Evolutionary conservation across 1,140 invertebrate genomes (phyloP).

Genomic region (Andrena cerasifolii): DNA sequence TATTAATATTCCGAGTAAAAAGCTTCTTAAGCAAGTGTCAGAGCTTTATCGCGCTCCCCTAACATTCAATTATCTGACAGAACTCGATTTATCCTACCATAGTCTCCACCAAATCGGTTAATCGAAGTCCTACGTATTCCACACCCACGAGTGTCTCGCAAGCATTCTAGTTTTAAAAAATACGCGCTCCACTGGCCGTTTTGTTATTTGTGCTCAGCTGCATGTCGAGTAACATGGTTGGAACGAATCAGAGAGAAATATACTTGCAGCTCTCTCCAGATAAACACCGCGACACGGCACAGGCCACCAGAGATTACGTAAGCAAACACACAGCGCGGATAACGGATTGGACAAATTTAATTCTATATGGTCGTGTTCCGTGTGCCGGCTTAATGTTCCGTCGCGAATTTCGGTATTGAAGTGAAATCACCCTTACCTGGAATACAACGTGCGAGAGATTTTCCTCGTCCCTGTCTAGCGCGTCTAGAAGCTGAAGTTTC

Average conservation of each 20-base stretch:
- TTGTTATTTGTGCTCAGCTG: background rate
- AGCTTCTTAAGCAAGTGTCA: no score
- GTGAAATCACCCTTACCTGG: slow-evolving; percentile 84
- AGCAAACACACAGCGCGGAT: background rate
- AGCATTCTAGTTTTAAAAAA: background rate
- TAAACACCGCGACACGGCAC: background rate
- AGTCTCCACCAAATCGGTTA: no score
- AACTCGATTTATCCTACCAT: no score
- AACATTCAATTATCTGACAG: no score
- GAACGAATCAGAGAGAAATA: slow-evolving; percentile 32
- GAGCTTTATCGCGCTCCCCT: no score
- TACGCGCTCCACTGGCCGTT: slow-evolving; percentile 1
- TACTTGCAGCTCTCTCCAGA: slow-evolving; percentile 19
- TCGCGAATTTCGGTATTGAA: background rate
- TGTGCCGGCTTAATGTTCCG: background rate
- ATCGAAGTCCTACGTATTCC: no score
- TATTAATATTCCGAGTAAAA: no score
- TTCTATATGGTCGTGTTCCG: background rate
- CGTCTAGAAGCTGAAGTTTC: slow-evolving; percentile 88
- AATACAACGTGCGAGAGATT: slow-evolving; percentile 94
- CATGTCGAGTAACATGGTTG: background rate
- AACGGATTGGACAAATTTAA: background rate
- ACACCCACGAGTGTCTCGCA: background rate
- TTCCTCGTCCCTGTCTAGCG: slow-evolving; percentile 92
- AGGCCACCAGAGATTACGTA: background rate